phyloP scores from a whole-genome alignment of 2,797 vertebrate genomes.

The Nannoperca obscura region DNA sequence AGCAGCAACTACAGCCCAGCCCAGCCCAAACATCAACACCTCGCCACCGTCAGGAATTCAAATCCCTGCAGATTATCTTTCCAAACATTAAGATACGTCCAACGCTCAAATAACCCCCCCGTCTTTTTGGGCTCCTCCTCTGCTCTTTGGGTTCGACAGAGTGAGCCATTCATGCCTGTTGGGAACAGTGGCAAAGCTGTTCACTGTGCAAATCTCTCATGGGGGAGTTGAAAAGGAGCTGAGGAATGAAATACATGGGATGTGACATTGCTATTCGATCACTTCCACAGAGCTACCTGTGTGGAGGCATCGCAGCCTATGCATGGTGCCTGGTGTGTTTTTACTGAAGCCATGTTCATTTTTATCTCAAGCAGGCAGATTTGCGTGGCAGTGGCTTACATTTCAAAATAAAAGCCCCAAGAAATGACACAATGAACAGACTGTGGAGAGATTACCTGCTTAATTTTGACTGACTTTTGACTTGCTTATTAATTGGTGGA shows the following conservation, averaged over 20 bases:
- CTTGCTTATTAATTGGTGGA: neutral
- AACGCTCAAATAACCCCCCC: constrained; percentile 58
- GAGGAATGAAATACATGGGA: constrained; percentile 59
- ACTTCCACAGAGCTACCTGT: constrained; percentile 63
- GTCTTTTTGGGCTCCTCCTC: constrained; percentile 57
- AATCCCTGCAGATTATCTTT: constrained; percentile 81
- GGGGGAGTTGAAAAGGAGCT: constrained; percentile 53
- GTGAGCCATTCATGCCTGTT: constrained; percentile 74
- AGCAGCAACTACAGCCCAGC: constrained; percentile 57
- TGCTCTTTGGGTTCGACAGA: constrained; percentile 66
- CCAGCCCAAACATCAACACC: constrained; percentile 81
- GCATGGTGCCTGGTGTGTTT: constrained; percentile 4
- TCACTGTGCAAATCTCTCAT: constrained; percentile 58
- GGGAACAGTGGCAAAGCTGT: constrained; percentile 81
- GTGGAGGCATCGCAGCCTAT: constrained; percentile 16
- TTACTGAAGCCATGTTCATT: neutral
- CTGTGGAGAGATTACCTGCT: neutral
- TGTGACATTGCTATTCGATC: constrained; percentile 56
- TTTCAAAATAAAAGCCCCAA: constrained; percentile 34
- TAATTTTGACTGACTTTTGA: neutral
- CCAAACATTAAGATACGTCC: constrained; percentile 77
- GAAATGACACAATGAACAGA: constrained; percentile 1
- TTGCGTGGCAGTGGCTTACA: neutral
- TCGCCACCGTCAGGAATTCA: constrained; percentile 73
- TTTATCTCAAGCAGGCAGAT: neutral